phyloP scores from a whole-genome alignment of 2,888 invertebrate genomes.

The Tridacna crocea region DNA sequence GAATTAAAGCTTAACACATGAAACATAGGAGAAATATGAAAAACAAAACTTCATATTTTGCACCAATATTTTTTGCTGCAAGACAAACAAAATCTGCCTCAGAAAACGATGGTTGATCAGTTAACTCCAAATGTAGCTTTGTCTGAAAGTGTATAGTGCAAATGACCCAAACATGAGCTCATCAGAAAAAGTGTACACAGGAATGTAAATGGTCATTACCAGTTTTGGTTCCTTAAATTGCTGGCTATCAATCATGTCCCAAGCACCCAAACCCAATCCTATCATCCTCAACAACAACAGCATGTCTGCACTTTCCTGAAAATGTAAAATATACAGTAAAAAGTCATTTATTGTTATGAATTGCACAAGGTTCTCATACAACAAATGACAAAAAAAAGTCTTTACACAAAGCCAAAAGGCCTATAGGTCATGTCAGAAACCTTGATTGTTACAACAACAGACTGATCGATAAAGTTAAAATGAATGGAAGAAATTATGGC shows the following conservation, averaged over 20 bases:
- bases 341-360: background rate
- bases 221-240: constrained; percentile 96
- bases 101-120: too few species aligned
- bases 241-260: constrained; percentile 97
- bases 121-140: too few species aligned
- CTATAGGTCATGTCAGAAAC: background rate
- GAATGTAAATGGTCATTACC: constrained; percentile 69
- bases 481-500: too few species aligned
- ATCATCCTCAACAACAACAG: constrained; percentile 95
- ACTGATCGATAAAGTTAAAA: too few species aligned
- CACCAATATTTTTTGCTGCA: too few species aligned
- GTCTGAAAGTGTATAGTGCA: too few species aligned
- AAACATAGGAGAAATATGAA: too few species aligned
- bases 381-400: background rate
- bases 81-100: too few species aligned
- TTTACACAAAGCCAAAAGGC: background rate
- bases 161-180: too few species aligned
- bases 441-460: too few species aligned
- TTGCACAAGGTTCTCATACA: background rate
- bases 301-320: constrained; percentile 94
- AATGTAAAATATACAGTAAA: background rate
- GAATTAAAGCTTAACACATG: too few species aligned
- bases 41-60: too few species aligned
- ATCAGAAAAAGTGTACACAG: background rate
- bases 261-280: constrained; percentile 95